Evolutionary conservation across 2,888 invertebrate genomes (phyloP).

Genomic region (Tricholauxania praeusta): DNA sequence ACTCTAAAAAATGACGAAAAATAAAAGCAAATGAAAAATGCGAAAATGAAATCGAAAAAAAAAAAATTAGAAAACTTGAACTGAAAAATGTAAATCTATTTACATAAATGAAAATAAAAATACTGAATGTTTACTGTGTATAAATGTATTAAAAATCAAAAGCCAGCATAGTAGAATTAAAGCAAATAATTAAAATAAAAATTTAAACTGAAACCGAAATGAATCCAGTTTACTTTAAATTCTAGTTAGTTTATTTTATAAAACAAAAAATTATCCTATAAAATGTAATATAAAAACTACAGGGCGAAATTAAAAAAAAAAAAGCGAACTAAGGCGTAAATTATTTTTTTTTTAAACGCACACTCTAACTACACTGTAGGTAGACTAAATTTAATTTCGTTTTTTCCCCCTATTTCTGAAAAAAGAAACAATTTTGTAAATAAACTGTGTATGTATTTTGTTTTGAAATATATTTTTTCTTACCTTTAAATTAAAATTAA

Average conservation of each 20-base stretch:
- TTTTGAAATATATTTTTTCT: too few species aligned
- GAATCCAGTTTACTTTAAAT: slow-evolving; percentile 29
- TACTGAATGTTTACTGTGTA: slow-evolving; percentile 14
- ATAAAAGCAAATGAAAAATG: background rate
- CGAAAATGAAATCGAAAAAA: background rate
- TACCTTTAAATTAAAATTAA: too few species aligned
- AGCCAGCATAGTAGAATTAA: background rate
- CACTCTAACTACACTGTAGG: background rate
- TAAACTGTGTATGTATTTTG: too few species aligned
- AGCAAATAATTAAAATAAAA: background rate
- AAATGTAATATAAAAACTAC: too few species aligned
- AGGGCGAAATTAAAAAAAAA: too few species aligned
- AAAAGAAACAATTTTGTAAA: too few species aligned
- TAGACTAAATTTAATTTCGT: too few species aligned
- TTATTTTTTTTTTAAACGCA: slow-evolving; percentile 10
- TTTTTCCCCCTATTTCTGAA: too few species aligned
- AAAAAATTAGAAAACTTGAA: background rate
- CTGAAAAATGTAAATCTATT: background rate
- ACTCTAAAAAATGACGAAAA: background rate
- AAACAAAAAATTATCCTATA: background rate
- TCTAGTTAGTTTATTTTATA: slow-evolving; percentile 14
- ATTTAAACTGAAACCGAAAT: background rate
- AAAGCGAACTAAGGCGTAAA: background rate
- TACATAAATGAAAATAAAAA: background rate
- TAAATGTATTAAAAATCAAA: slow-evolving; percentile 10